Conservation (phyloP, 2,113 vertebrate genomes). For the Pelmatolapia mariae region DNA sequence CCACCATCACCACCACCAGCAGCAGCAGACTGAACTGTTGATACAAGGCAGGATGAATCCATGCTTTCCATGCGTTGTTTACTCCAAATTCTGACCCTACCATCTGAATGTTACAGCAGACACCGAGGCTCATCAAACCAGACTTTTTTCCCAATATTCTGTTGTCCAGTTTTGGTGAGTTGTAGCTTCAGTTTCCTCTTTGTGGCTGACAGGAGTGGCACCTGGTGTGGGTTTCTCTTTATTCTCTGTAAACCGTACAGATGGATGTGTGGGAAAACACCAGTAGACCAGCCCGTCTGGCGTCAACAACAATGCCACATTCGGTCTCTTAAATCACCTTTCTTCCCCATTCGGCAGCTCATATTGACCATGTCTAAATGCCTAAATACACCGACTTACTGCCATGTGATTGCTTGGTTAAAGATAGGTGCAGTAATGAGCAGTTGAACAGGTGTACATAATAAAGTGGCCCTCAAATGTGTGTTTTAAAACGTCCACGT, state of each 20-base stretch:
- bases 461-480: not conserved
- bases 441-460: not conserved
- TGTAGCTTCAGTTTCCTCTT: not conserved
- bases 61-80: not conserved
- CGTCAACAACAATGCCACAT: not conserved
- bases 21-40: not conserved
- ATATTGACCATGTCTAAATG: not conserved
- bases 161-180: not conserved
- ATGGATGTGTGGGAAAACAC: not conserved
- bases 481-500: not conserved
- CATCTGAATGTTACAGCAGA: not conserved
- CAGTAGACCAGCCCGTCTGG: not conserved
- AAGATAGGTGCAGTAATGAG: not conserved
- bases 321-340: not conserved
- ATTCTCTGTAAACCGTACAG: not conserved
- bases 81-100: not conserved
- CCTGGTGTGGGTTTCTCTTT: not conserved
- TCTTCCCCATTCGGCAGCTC: not conserved
- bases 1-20: fast-evolving
- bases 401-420: not conserved
- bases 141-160: fast-evolving
- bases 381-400: not conserved
- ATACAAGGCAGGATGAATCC: not conserved
- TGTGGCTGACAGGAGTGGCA: not conserved
- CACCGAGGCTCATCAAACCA: not conserved